phyloP scores from a whole-genome alignment of 30 jellyfish, hydroid and myxozoan genomes.

The Sanderia malayensis region DNA sequence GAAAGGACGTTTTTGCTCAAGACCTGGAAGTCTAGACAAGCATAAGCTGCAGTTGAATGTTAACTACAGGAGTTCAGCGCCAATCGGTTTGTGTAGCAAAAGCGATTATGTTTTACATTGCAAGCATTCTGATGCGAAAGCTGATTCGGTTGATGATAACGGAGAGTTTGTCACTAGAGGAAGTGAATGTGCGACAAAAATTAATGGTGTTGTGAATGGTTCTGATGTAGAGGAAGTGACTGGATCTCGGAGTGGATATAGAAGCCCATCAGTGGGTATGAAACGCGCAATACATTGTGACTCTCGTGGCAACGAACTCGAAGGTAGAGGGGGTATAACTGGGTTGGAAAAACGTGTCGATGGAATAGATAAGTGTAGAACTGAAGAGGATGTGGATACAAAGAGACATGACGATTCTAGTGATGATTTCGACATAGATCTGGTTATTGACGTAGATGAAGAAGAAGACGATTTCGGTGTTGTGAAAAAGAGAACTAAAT shows the following conservation, averaged over 20 bases:
- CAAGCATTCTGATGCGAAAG: conserved; percentile 51
- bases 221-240: too few relatives aligned
- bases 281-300: too few relatives aligned
- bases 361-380: too few relatives aligned
- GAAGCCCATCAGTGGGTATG: too few relatives aligned
- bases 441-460: background rate
- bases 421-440: background rate
- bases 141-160: background rate
- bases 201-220: too few relatives aligned
- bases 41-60: conserved; percentile 29
- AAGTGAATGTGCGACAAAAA: too few relatives aligned
- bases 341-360: too few relatives aligned
- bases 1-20: background rate
- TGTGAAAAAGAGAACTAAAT: too few relatives aligned
- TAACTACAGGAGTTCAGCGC: conserved; percentile 9
- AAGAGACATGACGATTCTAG: background rate
- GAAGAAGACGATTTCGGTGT: too few relatives aligned
- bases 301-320: background rate
- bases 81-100: background rate
- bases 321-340: background rate
- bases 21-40: conserved; percentile 49
- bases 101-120: conserved; percentile 37
- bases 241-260: too few relatives aligned
- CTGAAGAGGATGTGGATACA: too few relatives aligned
- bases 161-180: too few relatives aligned